These are phyloP conservation scores for Gobiocypris rarus DNA, from an alignment of 2,113 vertebrate genomes.

Conservation along the genomic window DNA sequence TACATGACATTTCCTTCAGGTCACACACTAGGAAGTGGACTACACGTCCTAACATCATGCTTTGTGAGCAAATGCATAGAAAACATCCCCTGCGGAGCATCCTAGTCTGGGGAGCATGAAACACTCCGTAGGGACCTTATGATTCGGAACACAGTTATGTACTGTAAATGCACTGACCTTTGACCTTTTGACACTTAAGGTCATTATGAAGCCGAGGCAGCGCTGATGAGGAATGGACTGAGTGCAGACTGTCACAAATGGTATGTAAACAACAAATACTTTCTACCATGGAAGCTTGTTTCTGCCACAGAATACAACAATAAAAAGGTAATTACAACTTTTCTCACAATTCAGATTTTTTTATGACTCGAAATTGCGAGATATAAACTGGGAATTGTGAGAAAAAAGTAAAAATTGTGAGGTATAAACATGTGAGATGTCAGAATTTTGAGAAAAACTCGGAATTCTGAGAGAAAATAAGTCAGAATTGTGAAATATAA, in stretches of 20 bases:
- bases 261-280: constrained; percentile 64
- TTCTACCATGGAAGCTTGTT: too few species aligned
- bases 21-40: neutral
- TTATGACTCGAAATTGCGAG: too few species aligned
- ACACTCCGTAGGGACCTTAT: neutral
- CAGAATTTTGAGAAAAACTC: too few species aligned
- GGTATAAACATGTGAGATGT: too few species aligned
- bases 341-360: too few species aligned
- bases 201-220: constrained; percentile 81
- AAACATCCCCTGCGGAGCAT: neutral
- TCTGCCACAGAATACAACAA: too few species aligned
- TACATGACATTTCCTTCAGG: too few species aligned
- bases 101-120: neutral
- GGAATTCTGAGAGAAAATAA: too few species aligned
- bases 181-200: constrained; percentile 73
- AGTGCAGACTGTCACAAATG: constrained; percentile 88
- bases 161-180: constrained; percentile 18
- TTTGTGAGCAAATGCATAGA: neutral
- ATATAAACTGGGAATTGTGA: too few species aligned
- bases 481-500: too few species aligned
- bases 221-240: constrained; percentile 79
- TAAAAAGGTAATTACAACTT: too few species aligned
- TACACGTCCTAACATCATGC: neutral
- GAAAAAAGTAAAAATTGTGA: too few species aligned
- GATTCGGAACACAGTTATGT: neutral